Percentiles rank a stretch among this genome's conserved stretches.
Evolutionary conservation across 2,797 vertebrate species (phyloP).

Genomic region (Aphelocoma californica): DNA sequence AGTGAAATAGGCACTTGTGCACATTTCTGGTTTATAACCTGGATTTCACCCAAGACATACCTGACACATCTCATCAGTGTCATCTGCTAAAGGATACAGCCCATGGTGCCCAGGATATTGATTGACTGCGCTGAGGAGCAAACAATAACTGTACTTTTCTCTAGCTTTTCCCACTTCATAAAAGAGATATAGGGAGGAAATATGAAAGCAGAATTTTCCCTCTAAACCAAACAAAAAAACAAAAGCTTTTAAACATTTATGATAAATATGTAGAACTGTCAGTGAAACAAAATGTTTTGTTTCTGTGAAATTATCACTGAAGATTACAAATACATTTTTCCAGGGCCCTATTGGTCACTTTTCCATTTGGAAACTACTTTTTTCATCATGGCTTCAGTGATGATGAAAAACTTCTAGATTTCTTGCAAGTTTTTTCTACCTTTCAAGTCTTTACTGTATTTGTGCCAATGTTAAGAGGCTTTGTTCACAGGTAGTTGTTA

Average conservation of each 20-base stretch:
- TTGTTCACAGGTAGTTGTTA: neutral
- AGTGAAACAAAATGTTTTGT: neutral
- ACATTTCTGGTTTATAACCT: neutral
- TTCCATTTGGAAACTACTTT: neutral
- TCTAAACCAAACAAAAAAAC: neutral
- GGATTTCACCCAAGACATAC: neutral
- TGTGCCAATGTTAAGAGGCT: neutral
- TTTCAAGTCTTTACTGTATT: neutral
- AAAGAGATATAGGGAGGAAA: neutral
- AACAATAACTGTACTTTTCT: neutral
- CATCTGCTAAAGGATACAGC: neutral
- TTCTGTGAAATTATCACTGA: neutral
- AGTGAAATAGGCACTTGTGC: neutral
- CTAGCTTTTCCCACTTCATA: neutral
- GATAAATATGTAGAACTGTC: neutral
- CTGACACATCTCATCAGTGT: neutral
- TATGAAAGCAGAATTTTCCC: neutral
- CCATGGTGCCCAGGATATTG: neutral
- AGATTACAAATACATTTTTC: neutral
- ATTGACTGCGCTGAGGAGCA: neutral
- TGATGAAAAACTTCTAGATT: neutral
- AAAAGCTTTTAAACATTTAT: neutral
- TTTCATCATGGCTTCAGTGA: neutral
- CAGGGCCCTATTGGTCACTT: fast-evolving
- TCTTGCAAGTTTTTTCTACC: neutral